Evolutionary conservation across 2,113 vertebrate genomes (phyloP).

Genomic region (Sitta europaea): DNA sequence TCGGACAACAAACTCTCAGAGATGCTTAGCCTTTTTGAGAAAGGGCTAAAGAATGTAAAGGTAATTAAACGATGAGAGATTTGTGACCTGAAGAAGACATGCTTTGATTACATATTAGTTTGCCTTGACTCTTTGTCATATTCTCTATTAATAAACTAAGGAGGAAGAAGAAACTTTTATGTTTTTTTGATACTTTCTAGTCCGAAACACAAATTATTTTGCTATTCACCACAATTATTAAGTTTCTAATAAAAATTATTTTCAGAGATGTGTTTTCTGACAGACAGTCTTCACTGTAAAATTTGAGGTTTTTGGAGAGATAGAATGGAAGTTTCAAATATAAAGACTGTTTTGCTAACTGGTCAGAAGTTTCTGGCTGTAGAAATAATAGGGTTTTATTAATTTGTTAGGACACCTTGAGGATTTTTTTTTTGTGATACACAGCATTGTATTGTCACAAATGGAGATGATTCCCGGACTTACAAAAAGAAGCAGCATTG

Average conservation of each 20-base stretch:
- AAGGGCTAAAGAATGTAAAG: slow-evolving; percentile 92
- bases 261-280: not conserved
- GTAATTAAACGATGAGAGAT: slow-evolving; percentile 53
- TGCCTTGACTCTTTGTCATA: not conserved
- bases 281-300: not conserved
- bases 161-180: not conserved
- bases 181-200: not conserved
- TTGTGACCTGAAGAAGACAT: not conserved
- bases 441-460: not conserved
- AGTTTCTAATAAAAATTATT: not conserved
- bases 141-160: not conserved
- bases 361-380: not conserved
- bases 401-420: not conserved
- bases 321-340: not conserved
- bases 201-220: not conserved
- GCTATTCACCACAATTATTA: not conserved
- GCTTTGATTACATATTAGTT: not conserved
- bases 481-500: not conserved
- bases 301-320: not conserved
- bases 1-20: slow-evolving; percentile 97
- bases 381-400: not conserved
- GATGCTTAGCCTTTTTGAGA: slow-evolving; percentile 96
- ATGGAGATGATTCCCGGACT: not conserved
- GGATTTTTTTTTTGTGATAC: not conserved
- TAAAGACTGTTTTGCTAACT: not conserved